Percentiles rank a stretch among this genome's conserved stretches.
These are phyloP conservation scores for Apocheima hispidaria DNA, from an alignment of 2,888 invertebrate species.

Conservation along the genomic window DNA sequence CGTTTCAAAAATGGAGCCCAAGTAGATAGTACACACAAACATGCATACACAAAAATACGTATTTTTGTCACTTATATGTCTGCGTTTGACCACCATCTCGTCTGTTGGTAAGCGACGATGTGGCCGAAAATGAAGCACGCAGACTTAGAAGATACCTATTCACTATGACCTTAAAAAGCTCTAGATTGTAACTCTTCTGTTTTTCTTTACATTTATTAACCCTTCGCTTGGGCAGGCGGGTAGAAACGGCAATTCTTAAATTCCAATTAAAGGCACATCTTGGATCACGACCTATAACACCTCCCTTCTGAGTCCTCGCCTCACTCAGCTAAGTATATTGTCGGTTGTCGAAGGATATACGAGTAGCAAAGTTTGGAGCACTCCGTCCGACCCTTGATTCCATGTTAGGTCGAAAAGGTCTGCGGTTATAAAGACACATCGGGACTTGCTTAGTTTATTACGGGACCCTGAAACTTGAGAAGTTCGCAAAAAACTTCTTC, in stretches of 20 bases:
- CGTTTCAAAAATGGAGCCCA: no score
- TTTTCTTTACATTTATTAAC: no score
- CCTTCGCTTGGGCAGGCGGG: no score
- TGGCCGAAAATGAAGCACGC: no score
- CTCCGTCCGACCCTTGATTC: slow-evolving; percentile 33
- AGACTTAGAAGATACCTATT: no score
- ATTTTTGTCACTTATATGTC: no score
- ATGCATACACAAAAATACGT: no score
- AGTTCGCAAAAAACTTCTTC: slow-evolving; percentile 24
- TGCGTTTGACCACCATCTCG: no score
- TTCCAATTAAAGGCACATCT: background rate
- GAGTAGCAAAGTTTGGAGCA: slow-evolving; percentile 32
- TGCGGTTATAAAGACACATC: slow-evolving; percentile 36
- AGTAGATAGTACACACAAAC: no score
- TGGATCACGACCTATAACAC: slow-evolving; percentile 10
- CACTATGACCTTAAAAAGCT: no score
- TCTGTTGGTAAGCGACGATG: no score
- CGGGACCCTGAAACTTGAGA: slow-evolving; percentile 23
- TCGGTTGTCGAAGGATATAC: slow-evolving; percentile 30
- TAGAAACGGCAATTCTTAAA: background rate
- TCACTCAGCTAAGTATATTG: slow-evolving; percentile 5
- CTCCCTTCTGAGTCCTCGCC: background rate
- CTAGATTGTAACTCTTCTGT: no score
- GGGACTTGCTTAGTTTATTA: slow-evolving; percentile 34
- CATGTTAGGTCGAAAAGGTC: slow-evolving; percentile 29